Percentiles rank a stretch among this genome's conserved stretches.
phyloP scores from a whole-genome alignment of 2,888 invertebrate species.

The Teleogryllus oceanicus region DNA sequence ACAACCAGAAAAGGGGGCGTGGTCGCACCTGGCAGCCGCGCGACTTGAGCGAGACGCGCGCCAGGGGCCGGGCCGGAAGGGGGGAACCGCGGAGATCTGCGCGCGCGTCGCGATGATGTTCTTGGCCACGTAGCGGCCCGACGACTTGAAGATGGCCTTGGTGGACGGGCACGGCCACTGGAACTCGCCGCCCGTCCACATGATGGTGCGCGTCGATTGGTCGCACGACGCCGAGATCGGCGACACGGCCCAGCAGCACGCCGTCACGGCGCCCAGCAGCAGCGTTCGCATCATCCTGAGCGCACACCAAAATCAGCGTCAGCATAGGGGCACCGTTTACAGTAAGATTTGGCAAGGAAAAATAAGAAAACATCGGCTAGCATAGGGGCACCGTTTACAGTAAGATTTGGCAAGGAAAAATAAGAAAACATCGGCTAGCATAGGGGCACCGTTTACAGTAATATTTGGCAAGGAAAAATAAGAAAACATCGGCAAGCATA shows the following conservation, averaged over 20 bases:
- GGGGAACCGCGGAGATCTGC: conserved; percentile 59
- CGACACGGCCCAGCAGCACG: not conserved
- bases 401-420: no score
- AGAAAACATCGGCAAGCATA: no score
- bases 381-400: no score
- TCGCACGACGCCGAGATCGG: conserved; percentile 18
- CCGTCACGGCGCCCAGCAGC: not conserved
- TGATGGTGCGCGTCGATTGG: conserved; percentile 26
- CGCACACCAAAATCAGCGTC: no score
- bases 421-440: no score
- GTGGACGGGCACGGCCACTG: conserved; percentile 45
- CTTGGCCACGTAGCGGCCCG: conserved; percentile 56
- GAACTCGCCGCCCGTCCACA: conserved; percentile 36
- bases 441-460: no score
- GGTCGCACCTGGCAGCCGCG: conserved; percentile 48
- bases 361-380: no score
- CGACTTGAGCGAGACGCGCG: conserved; percentile 51
- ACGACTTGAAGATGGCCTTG: conserved; percentile 55
- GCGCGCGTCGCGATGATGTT: conserved; percentile 60
- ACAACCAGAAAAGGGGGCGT: no score
- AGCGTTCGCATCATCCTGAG: not conserved
- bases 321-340: no score
- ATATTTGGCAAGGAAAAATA: no score
- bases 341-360: no score
- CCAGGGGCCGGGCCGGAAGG: conserved; percentile 61